Percentiles rank a stretch among this genome's conserved stretches.
Conservation (phyloP, 2,888 invertebrate species). For the Aradus depressus region DNA sequence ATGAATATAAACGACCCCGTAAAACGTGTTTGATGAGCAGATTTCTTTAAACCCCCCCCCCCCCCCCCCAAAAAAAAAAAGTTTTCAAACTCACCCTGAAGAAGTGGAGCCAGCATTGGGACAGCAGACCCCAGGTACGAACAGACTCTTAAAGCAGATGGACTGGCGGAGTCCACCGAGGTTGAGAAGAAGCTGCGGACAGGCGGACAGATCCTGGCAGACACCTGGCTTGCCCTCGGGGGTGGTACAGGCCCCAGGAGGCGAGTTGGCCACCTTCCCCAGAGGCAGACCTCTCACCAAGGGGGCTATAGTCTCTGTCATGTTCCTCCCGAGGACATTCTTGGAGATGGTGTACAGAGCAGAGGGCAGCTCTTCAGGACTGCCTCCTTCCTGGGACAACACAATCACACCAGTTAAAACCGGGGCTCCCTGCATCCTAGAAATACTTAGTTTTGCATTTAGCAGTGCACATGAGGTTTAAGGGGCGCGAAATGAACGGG, state of each 20-base stretch:
- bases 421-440: too few relatives aligned
- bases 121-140: constrained; percentile 87
- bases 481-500: too few relatives aligned
- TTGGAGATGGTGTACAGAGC: constrained; percentile 71
- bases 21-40: too few relatives aligned
- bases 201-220: constrained; percentile 79
- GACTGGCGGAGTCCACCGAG: constrained; percentile 71
- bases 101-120: too few relatives aligned
- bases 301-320: constrained; percentile 69
- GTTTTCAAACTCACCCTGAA: constrained; percentile 8
- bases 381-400: constrained; percentile 21
- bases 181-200: constrained; percentile 72
- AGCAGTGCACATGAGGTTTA: too few relatives aligned
- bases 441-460: too few relatives aligned
- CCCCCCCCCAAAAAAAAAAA: too few relatives aligned
- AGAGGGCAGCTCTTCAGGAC: constrained; percentile 47
- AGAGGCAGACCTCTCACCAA: constrained; percentile 46
- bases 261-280: constrained; percentile 32
- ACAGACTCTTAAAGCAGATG: constrained; percentile 79
- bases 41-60: too few relatives aligned
- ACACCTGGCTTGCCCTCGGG: constrained; percentile 68
- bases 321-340: constrained; percentile 64
- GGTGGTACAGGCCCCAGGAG: constrained; percentile 50
- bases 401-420: too few relatives aligned
- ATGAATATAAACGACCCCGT: too few relatives aligned